Conservation (phyloP, 1,140 invertebrate species). For the Rhopalosiphum maidis region DNA sequence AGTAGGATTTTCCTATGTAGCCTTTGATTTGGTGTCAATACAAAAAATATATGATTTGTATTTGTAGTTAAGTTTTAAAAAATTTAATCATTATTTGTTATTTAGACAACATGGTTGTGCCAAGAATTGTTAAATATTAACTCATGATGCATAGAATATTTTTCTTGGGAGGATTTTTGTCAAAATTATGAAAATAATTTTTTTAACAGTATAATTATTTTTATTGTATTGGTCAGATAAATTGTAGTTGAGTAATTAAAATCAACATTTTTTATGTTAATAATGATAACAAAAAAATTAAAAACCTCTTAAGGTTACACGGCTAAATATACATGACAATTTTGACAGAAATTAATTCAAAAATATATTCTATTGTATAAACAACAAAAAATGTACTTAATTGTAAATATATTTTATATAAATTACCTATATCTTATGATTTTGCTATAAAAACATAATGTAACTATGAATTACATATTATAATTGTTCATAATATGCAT, state of each 20-base stretch:
- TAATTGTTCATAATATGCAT: not conserved
- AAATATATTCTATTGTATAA: not conserved
- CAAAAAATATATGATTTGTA: not conserved
- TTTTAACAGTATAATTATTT: not conserved
- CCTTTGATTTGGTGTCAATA: not conserved
- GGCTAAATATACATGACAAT: not conserved
- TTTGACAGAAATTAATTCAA: not conserved
- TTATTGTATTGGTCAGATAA: not conserved
- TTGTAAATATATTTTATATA: slow-evolving; percentile 11
- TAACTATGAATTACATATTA: not conserved
- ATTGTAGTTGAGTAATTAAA: not conserved
- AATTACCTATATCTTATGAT: not conserved
- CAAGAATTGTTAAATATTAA: no score
- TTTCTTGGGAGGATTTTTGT: not conserved
- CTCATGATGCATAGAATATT: no score
- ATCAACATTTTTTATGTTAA: not conserved
- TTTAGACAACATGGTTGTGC: not conserved
- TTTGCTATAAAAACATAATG: not conserved
- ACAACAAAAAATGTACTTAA: not conserved
- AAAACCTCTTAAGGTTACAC: not conserved
- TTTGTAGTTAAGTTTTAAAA: not conserved
- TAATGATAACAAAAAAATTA: not conserved
- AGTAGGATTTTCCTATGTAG: not conserved
- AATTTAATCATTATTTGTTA: not conserved
- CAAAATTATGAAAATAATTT: not conserved